Conservation (phyloP, 2,113 vertebrate genomes). For the Opisthocomus hoazin region DNA sequence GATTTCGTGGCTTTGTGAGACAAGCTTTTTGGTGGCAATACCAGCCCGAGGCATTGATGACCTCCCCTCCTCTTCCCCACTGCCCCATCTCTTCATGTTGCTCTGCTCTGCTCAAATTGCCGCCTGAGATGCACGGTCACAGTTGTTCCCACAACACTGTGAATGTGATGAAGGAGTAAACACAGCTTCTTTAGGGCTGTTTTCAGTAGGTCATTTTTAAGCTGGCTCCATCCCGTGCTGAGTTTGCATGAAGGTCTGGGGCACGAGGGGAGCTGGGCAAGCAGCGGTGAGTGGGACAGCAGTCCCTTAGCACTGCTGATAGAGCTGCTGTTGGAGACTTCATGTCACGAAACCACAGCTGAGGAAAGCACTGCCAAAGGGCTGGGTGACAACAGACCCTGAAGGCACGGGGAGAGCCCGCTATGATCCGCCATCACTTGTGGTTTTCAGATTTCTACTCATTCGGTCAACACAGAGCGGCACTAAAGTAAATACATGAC, state of each 20-base stretch:
- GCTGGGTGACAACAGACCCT: background rate
- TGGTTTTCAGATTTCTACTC: background rate
- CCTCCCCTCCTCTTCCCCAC: background rate
- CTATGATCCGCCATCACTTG: background rate
- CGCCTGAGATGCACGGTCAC: accelerated
- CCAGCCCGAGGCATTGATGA: accelerated
- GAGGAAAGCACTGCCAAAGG: background rate
- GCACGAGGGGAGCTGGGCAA: background rate
- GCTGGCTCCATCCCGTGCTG: accelerated
- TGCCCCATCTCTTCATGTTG: accelerated
- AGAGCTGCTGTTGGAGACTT: background rate
- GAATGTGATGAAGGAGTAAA: background rate
- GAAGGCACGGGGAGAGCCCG: background rate
- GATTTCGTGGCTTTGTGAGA: background rate
- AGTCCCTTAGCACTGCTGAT: background rate
- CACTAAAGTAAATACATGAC: background rate
- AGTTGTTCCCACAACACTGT: background rate
- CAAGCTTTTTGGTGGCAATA: background rate
- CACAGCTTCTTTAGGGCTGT: background rate
- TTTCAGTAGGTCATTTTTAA: background rate
- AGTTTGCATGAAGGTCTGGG: background rate
- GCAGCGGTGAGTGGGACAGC: background rate
- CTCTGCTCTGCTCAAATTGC: background rate
- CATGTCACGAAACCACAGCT: background rate
- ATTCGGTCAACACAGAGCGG: background rate